These are phyloP conservation scores for Pachycephus smyrnensis DNA, from an alignment of 2,888 invertebrate species.

Conservation along the genomic window DNA sequence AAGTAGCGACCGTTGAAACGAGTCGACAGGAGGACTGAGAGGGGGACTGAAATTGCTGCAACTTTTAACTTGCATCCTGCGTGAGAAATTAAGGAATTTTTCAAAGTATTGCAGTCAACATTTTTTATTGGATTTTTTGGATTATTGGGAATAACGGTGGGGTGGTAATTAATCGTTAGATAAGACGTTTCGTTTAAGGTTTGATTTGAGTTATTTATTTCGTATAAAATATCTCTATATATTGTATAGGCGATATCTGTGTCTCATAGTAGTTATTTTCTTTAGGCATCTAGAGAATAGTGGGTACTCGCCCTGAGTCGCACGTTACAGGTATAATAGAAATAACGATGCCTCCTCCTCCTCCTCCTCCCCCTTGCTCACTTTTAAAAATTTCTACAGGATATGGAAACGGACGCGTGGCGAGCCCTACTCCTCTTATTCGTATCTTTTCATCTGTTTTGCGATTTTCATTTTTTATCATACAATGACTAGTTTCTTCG, in stretches of 20 bases:
- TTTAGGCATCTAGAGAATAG: constrained; percentile 56
- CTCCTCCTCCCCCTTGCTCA: constrained; percentile 26
- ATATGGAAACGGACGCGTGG: constrained; percentile 30
- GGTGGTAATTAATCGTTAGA: no score
- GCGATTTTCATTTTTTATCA: constrained; percentile 26
- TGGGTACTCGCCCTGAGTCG: constrained; percentile 51
- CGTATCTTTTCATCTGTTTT: constrained; percentile 22
- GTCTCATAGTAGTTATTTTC: constrained; percentile 54
- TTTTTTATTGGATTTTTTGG: no score
- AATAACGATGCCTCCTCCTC: constrained; percentile 27
- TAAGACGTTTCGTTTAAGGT: constrained; percentile 17
- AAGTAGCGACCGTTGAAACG: no score
- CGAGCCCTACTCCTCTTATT: constrained; percentile 33
- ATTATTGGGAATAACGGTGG: no score
- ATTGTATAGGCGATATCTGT: constrained; percentile 33
- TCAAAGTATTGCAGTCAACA: no score
- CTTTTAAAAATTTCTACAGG: constrained; percentile 20
- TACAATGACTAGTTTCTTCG: constrained; percentile 51
- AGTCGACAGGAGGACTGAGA: no score
- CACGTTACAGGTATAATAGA: constrained; percentile 26
- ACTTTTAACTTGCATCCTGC: no score
- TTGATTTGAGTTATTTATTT: constrained; percentile 34
- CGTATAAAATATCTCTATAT: constrained; percentile 39
- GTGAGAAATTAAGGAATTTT: no score
- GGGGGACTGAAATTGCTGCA: no score